These are phyloP conservation scores for Lysandra coridon DNA, from an alignment of 2,888 invertebrate species.

Conservation along the genomic window DNA sequence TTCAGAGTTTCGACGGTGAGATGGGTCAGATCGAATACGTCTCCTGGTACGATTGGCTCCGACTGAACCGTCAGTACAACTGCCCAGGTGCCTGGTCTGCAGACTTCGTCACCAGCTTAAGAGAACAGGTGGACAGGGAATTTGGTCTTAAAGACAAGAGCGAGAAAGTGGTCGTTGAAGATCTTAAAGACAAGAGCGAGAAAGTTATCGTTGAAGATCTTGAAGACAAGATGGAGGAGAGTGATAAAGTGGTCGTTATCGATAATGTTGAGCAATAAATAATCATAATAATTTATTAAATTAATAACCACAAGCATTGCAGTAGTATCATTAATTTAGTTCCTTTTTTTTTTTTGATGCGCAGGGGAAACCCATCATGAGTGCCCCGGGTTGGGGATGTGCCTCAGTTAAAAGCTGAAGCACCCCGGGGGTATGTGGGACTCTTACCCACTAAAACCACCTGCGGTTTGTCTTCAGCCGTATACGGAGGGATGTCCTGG, in stretches of 20 bases:
- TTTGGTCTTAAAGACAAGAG: slow-evolving; percentile 5
- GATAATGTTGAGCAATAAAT: background rate
- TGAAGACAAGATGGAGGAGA: background rate
- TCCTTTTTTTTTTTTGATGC: too few species aligned
- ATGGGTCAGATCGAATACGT: slow-evolving; percentile 73
- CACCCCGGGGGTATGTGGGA: too few species aligned
- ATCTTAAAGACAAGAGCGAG: background rate
- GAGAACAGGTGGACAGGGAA: slow-evolving; percentile 34
- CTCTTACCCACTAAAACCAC: too few species aligned
- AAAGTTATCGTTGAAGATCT: background rate
- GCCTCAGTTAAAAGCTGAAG: too few species aligned
- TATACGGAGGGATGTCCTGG: too few species aligned
- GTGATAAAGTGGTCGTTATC: background rate
- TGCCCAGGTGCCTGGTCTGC: slow-evolving; percentile 64
- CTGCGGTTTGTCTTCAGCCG: too few species aligned
- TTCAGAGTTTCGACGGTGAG: slow-evolving; percentile 60
- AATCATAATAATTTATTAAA: background rate
- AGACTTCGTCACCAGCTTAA: slow-evolving; percentile 26
- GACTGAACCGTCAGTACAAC: slow-evolving; percentile 71
- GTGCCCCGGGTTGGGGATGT: too few species aligned
- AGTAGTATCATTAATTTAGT: too few species aligned
- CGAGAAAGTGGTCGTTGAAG: background rate
- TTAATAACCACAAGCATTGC: too few species aligned
- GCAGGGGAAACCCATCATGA: too few species aligned
- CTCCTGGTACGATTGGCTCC: slow-evolving; percentile 69